phyloP scores from a whole-genome alignment of 1,140 invertebrate species.

The Nasonia giraulti region DNA sequence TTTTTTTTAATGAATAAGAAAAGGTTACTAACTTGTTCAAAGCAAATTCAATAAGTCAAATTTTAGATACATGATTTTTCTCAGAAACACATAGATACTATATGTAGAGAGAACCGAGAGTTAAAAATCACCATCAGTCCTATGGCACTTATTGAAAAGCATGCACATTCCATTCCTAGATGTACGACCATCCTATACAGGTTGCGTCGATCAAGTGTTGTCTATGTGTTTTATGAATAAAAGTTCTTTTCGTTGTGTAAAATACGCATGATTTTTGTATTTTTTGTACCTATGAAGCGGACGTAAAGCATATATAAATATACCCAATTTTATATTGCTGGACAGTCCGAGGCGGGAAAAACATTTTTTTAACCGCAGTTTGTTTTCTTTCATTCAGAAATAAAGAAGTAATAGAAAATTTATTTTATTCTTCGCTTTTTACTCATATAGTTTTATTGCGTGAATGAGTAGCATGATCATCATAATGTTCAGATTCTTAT shows the following conservation, averaged over 20 bases:
- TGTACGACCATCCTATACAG: slow-evolving; percentile 56
- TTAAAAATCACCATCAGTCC: slow-evolving; percentile 34
- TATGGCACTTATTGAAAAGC: slow-evolving; percentile 56
- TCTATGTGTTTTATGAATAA: slow-evolving; percentile 58
- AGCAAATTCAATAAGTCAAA: too few species aligned
- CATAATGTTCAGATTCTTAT: too few species aligned
- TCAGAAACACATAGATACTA: background rate
- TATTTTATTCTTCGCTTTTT: background rate
- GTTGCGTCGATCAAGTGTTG: slow-evolving; percentile 56
- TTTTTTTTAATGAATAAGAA: background rate
- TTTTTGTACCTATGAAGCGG: too few species aligned
- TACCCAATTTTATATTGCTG: too few species aligned
- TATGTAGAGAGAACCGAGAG: slow-evolving; percentile 21
- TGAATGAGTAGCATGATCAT: background rate
- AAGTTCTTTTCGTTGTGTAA: too few species aligned
- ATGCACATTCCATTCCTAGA: slow-evolving; percentile 58
- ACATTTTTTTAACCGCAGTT: too few species aligned
- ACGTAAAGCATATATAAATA: too few species aligned
- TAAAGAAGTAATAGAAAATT: background rate
- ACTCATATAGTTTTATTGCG: background rate
- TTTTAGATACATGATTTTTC: background rate
- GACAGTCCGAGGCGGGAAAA: too few species aligned
- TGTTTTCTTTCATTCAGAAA: background rate
- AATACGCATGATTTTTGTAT: too few species aligned
- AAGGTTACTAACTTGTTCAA: background rate